Base-by-base conservation (phyloP, 2,797 vertebrate genomes). In the Botia kubotai region DNA sequence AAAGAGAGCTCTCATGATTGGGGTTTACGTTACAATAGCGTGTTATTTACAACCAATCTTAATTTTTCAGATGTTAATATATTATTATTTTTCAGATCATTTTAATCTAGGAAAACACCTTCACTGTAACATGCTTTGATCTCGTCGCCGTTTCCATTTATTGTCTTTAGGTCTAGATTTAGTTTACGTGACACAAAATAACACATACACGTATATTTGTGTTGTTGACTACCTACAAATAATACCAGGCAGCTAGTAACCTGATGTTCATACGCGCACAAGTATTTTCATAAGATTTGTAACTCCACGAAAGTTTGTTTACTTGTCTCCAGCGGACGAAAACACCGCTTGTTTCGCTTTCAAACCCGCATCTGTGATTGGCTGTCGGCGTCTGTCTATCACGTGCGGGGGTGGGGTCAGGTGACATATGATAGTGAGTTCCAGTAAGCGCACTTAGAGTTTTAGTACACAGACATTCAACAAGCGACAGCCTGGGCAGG, bases 351-450 rank as follows among this genome's bases (percentile, higher is more conserved):
- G 82, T 83, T 85, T 87, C 87, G 33, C 66, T 84, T 86, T 82
- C 71, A 62, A 71, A 4, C 5, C 29, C 78, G 6, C 73, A 68
- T n/a, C 11, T 8, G 36, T 80, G 77, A 96, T 96, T 96, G 95
- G 96, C n/a, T 16, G 12, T 1, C 14, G 0, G 0, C 0, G 0
- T 14, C 17, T 87, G 92, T 90, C 94, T 84, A 19, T 95, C 92
- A 90, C 63, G 2, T 2, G 57, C 2, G 82, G 89, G 91, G 93
- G 93, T 77, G 93, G 91, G 53, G 88, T 86, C 92, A 84, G 84
- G 57, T 88, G 92, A 91, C 91, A 88, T 88, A 92, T 83, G 92
- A 92, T 88, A 92, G 93, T 94, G 94, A 92, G 93, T 95, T 95
- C 93, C 94, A 94, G 95, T 95, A 95, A 95, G 89, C 91, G 90